Conservation (phyloP, 2,797 vertebrate species). For the Leucoraja ocellata region DNA sequence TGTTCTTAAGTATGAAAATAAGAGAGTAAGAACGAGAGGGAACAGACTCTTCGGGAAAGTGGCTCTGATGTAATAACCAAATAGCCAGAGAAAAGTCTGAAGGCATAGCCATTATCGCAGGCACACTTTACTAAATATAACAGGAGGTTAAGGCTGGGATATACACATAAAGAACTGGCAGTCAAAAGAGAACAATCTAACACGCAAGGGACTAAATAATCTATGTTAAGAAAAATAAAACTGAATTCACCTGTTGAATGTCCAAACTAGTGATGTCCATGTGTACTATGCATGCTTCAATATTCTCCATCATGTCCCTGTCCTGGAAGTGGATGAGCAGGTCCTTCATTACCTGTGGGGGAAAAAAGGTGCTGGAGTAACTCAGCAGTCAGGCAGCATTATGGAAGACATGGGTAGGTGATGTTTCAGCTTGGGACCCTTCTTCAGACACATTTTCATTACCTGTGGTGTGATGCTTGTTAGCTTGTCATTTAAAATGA, state of each 20-base stretch:
- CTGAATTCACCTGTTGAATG: constrained; percentile 76
- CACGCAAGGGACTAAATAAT: neutral
- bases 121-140: neutral
- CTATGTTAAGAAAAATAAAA: neutral
- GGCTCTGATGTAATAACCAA: too few relatives aligned
- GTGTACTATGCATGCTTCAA: constrained; percentile 90
- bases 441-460: constrained; percentile 58
- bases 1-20: neutral
- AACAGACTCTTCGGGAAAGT: too few relatives aligned
- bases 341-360: constrained; percentile 83
- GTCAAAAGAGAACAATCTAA: neutral
- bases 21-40: too few relatives aligned
- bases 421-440: too few relatives aligned
- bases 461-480: constrained; percentile 80
- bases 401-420: too few relatives aligned
- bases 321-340: constrained; percentile 86
- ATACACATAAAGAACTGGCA: neutral
- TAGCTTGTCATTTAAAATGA: constrained; percentile 82
- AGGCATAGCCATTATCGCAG: neutral
- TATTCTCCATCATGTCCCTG: constrained; percentile 80
- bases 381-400: too few relatives aligned
- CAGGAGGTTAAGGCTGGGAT: neutral
- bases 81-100: neutral
- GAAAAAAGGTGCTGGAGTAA: too few relatives aligned
- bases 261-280: constrained; percentile 94